Conservation (phyloP, 2,888 invertebrate genomes). For the Stenchaetothrips biformis region DNA sequence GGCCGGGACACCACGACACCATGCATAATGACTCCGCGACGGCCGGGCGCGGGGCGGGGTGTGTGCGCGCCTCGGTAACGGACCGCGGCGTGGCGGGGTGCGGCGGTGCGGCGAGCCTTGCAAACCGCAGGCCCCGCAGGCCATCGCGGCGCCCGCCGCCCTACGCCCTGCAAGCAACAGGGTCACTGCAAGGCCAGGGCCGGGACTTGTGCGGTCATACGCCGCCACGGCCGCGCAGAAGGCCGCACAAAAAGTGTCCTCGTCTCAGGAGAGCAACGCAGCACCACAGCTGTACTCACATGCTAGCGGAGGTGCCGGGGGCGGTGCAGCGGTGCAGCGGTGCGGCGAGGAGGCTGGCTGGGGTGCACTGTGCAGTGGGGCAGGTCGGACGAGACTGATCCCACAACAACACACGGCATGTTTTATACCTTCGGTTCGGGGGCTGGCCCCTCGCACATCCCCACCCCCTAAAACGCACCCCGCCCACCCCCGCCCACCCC, state of each 20-base stretch:
- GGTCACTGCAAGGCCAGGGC: background rate
- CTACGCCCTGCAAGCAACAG: background rate
- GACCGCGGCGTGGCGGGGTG: background rate
- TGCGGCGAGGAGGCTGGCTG: background rate
- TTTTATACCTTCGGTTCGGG: constrained; percentile 4
- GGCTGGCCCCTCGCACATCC: background rate
- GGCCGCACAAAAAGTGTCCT: background rate
- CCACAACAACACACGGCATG: background rate
- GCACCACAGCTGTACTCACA: too few species aligned
- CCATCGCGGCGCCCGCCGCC: background rate
- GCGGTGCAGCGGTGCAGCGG: background rate
- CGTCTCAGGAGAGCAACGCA: background rate
- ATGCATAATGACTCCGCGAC: background rate
- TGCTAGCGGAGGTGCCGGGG: background rate
- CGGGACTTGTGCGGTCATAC: background rate
- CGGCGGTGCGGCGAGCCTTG: background rate
- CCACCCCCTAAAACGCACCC: background rate
- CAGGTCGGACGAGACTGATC: background rate
- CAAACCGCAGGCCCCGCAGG: background rate
- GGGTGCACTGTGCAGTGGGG: background rate
- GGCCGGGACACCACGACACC: too few species aligned
- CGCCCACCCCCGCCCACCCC: background rate
- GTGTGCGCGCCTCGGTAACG: background rate
- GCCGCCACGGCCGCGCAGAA: background rate
- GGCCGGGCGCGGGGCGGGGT: background rate